Base-by-base conservation (phyloP, 2,113 vertebrate species). In the Apaloderma vittatum region DNA sequence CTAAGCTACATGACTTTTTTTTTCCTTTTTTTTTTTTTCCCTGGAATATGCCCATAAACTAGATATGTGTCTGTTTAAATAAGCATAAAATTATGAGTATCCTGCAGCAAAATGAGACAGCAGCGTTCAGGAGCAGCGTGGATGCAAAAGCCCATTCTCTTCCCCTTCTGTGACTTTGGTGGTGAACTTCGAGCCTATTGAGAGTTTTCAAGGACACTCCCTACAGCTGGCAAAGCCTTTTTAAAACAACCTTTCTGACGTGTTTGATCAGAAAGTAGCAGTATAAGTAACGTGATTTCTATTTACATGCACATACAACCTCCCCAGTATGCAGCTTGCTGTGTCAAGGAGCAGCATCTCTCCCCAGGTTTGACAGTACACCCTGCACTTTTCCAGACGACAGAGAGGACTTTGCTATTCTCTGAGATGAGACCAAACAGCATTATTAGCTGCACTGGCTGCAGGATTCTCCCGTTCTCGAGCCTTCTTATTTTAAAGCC, bases 31-130 rank as follows among this genome's bases (percentile, higher is more conserved):
- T 37, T 88, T 66, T 34, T 36, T 29, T 83, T 74, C 49, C 61
- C 96, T 92, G 78, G 94, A 98, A 97, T 96, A 97, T 98, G 97
- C 97, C 98, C 97, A 95, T 95, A 96, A 98, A 98, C 97, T 94
- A 96, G 94, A 98, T 94, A 97, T 94, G 86, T 98, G 98, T 98
- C 98, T 97, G 98, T 97, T 98, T 98, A 98, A 98, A 98, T 98
- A 98, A 98, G 97, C 98, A 97, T 98, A 98, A 98, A 97, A 97
- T 97, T 97, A 94, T 92, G 76, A 93, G 61, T 97, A 93, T 96
- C 98, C 98, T 96, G 94, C 90, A 98, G 98, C 97, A 94, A 98
- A 97, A 98, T 79, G 92, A 98, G 96, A 98, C 97, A 94, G 96
- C 91, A 84, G 77, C 52, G 9, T 97, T 98, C 97, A 96, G 78